Conservation (phyloP, 1,140 invertebrate genomes). For the Heliconius himera region DNA sequence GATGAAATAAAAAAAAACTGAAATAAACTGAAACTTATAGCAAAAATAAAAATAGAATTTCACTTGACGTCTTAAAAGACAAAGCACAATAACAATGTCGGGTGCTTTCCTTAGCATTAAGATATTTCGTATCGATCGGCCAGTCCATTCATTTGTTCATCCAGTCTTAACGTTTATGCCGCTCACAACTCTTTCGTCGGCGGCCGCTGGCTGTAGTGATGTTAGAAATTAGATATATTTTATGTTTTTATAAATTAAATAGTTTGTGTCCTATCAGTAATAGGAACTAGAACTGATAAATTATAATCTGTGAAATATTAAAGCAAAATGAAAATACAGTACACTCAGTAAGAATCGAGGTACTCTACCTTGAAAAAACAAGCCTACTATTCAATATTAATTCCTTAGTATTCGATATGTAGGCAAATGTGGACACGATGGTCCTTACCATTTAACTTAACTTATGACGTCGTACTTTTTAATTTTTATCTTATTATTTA, state of each 20-base stretch:
- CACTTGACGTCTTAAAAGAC: not conserved
- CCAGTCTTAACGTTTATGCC: conserved; percentile 70
- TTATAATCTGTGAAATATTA: not conserved
- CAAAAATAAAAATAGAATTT: conserved; percentile 9
- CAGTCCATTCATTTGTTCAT: conserved; percentile 75
- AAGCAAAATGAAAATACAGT: too few species aligned
- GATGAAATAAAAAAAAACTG: not conserved
- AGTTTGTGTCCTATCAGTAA: too few species aligned
- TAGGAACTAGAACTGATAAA: too few species aligned
- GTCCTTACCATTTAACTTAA: too few species aligned
- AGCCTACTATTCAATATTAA: too few species aligned
- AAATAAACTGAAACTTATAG: not conserved
- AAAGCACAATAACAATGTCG: conserved; percentile 37
- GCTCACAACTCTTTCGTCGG: conserved; percentile 67
- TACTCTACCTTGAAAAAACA: too few species aligned
- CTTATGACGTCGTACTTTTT: too few species aligned
- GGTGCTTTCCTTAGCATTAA: conserved; percentile 41
- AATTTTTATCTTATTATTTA: too few species aligned
- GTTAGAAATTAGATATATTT: not conserved
- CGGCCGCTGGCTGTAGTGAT: conserved; percentile 46
- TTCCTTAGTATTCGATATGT: too few species aligned
- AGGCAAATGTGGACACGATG: too few species aligned
- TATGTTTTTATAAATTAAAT: too few species aligned
- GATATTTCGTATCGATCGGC: conserved; percentile 51
- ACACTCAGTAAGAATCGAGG: too few species aligned